Evolutionary conservation across 2,888 invertebrate genomes (phyloP).

Genomic region (Tiphia femorata): DNA sequence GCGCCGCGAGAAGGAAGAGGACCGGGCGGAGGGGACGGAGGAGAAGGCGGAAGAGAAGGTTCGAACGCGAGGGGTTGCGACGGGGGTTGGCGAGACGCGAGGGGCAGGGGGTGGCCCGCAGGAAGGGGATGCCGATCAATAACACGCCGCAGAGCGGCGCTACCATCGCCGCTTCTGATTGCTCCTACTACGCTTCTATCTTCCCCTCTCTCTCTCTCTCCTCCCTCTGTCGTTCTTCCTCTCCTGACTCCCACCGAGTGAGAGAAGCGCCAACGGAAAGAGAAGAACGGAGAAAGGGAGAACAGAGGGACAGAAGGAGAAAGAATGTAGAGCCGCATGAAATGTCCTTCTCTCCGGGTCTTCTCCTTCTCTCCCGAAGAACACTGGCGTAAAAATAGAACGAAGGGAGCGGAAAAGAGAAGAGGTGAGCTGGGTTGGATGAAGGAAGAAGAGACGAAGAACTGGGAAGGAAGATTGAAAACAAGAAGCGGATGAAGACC

Average conservation of each 20-base stretch:
- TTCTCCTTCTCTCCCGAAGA: neutral
- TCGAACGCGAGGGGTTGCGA: slow-evolving; percentile 24
- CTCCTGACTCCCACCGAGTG: neutral
- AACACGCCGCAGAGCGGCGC: slow-evolving; percentile 66
- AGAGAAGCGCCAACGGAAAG: no score
- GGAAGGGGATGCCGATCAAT: slow-evolving; percentile 64
- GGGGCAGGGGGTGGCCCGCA: slow-evolving; percentile 19
- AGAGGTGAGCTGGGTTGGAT: neutral
- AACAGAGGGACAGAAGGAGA: no score
- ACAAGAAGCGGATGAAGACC: neutral
- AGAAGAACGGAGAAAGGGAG: no score
- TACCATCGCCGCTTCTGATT: slow-evolving; percentile 49
- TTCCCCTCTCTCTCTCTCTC: neutral
- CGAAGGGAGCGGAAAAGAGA: neutral
- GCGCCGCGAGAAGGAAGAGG: slow-evolving; percentile 39
- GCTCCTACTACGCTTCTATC: slow-evolving; percentile 35
- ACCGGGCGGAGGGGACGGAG: slow-evolving; percentile 28
- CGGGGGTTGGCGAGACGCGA: slow-evolving; percentile 10
- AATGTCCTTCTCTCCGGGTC: no score
- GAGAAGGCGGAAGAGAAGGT: slow-evolving; percentile 35
- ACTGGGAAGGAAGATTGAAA: no score
- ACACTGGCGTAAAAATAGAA: neutral
- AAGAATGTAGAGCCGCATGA: no score
- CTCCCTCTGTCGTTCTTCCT: neutral
- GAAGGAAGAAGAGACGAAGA: neutral